Evolutionary conservation across 1,140 invertebrate genomes (phyloP), one percentile per base, ranked within the genome.

Genomic region (Bursaphelenchus mucronatus): DNA sequence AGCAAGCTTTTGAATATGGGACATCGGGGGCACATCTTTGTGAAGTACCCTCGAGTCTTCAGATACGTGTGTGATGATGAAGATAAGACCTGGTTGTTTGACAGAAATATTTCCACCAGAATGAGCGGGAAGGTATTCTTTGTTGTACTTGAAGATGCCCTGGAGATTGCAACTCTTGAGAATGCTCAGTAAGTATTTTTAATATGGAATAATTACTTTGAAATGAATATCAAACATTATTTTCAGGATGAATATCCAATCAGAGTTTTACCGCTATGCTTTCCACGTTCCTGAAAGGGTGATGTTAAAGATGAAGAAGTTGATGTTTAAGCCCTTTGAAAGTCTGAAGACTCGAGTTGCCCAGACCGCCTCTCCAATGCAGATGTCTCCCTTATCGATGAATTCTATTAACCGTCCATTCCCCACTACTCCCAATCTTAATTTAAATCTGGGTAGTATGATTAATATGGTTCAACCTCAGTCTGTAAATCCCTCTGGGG

Each of bases 101-200:
- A 73, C 17, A 45, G 66, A 17, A 63, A 67, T 40, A 30, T 68
- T 47, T 64, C 72, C 8, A 74, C 70, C 10, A 47, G 73, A 54
- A 71, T 70, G 45, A 64, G 70, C 39, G 71, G 71, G 19, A 74
- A 76, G 51, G 62, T 76, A 3, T 74, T 72, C n/a, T 49, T 74
- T n/a, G 63, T 76, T 63, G 11, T 65, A 15, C 49, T 74, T 9
- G 69, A 74, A 13, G 71, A 74, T 59, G 73, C 45, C 49, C n/a
- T 74, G 13, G 73, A 74, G 40, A 51, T 74, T 17, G 71, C 71
- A 21, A 43, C 40, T 39, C 15, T 30, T 19, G 71, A 74, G 57
- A 70, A 71, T 41, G 59, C 61, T 15, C 53, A 17, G 71, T 74
- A 68, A 61, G 68, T 68, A 68, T 41, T 9, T 10, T 3, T 10